phyloP scores from a whole-genome alignment of 2,113 vertebrate species.

The Coregonus clupeaformis region DNA sequence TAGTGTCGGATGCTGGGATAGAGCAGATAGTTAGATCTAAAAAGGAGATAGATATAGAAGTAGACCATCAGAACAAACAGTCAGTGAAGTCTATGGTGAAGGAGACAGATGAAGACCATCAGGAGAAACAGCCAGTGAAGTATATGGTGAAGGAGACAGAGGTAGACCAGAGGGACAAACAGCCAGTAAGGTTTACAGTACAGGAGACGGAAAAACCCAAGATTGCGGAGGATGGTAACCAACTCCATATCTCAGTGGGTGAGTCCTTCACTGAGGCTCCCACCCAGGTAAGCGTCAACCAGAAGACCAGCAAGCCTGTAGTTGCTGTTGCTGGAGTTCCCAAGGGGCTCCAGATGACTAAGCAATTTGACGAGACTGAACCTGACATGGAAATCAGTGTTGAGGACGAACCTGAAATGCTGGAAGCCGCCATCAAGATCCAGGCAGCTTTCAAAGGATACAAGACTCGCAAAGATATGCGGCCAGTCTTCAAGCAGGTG shows the following conservation, averaged over 20 bases:
- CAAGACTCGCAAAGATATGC: slow-evolving; percentile 86
- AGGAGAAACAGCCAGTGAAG: slow-evolving; percentile 20
- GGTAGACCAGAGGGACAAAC: not conserved
- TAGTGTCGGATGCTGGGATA: slow-evolving; percentile 28
- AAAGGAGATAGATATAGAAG: slow-evolving; percentile 16
- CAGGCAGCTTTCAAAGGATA: slow-evolving; percentile 95
- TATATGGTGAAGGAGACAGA: not conserved
- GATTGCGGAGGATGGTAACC: slow-evolving; percentile 55
- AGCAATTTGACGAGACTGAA: slow-evolving; percentile 37
- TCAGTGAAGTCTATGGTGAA: not conserved
- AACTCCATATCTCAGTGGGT: slow-evolving; percentile 87
- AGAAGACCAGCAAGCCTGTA: slow-evolving; percentile 59
- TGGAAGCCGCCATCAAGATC: slow-evolving; percentile 85
- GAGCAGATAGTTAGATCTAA: slow-evolving; percentile 31
- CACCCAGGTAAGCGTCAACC: slow-evolving; percentile 70
- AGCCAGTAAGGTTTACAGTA: not conserved
- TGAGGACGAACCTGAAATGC: slow-evolving; percentile 76
- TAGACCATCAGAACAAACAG: slow-evolving; percentile 20
- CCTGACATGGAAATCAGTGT: slow-evolving; percentile 45
- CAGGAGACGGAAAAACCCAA: slow-evolving; percentile 1
- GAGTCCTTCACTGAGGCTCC: slow-evolving; percentile 85
- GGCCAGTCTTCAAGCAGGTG: slow-evolving; percentile 79
- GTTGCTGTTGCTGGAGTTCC: slow-evolving; percentile 31
- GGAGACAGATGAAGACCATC: not conserved
- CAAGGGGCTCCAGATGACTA: slow-evolving; percentile 44